Base-by-base conservation (phyloP, 1,140 invertebrate species). In the Zaprionus capensis region DNA sequence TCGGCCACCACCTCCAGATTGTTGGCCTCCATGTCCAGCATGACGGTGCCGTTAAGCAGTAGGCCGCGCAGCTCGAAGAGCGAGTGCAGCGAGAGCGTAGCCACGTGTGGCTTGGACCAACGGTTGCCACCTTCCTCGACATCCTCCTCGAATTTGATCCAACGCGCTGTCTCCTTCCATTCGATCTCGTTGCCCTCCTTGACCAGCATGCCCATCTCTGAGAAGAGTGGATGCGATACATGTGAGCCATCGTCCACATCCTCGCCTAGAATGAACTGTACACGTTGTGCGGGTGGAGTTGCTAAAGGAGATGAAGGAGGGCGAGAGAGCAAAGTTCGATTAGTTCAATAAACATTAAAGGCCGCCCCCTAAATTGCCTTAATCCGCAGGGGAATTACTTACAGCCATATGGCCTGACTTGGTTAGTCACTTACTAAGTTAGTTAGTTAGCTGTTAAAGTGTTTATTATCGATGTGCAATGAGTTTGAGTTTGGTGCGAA, bases 111-210 rank as follows among this genome's bases (percentile, higher is more conserved):
- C 93, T 99, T 99, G 5, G 97, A 98, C 98, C 98, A 99, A 58
- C 98, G 94, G 91, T 98, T 98, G 57, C 98, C 97, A 26, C 97
- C 97, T 93, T 98, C 97, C 93, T 98, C 98, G 1, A 98, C 98
- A 91, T 98, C 97, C 93, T 99, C 98, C 91, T 98, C 98, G 92
- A 98, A 98, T 92, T 98, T 98, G 53, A 99, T 97, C 98, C 98
- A 98, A 84, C 98, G 95, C 20, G 98, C 98, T n/a, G 98, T 99
- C 94, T 99, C 98, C 92, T 98, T 98, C 98, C 98, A 99, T 94
- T 98, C 97, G 92, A 97, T 95, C 80, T 98, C 97, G 65, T 97
- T 97, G 66, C 97, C 97, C 46, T 97, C 96, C 79, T 95, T 95
- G 62, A 97, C 95, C 71, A 99, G 94, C 91, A 98, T 98, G 84